Conservation (phyloP, 2,113 vertebrate species). For the Pedetes capensis region DNA sequence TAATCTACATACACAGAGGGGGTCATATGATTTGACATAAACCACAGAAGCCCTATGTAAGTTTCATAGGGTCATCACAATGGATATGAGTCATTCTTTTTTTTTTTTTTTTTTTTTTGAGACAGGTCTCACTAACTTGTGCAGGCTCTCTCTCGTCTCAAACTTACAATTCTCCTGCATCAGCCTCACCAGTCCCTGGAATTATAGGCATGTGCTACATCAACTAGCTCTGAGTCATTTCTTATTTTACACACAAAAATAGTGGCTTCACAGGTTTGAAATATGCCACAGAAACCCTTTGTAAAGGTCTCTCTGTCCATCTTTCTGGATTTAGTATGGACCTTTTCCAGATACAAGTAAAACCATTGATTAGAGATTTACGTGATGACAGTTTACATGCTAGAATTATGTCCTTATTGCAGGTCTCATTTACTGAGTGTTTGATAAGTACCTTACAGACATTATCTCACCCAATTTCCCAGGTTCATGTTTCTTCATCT, state of each 20-base stretch:
- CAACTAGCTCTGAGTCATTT: neutral
- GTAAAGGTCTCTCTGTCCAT: neutral
- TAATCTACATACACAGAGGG: neutral
- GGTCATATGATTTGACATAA: neutral
- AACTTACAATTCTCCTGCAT: no score
- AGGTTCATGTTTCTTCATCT: neutral
- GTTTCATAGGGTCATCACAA: neutral
- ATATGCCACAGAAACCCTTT: neutral
- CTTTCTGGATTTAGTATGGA: neutral
- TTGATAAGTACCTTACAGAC: neutral
- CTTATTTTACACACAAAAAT: neutral
- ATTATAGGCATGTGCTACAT: no score
- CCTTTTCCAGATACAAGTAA: constrained; percentile 4
- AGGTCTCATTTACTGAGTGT: neutral
- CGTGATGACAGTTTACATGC: neutral
- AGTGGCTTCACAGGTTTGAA: neutral
- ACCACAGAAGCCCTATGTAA: neutral
- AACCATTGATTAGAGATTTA: neutral
- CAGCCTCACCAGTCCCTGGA: no score
- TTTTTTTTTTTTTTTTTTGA: no score
- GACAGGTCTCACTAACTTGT: no score
- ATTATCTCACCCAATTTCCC: neutral
- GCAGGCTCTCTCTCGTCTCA: no score
- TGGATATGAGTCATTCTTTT: neutral
- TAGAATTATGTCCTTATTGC: neutral